phyloP scores from a whole-genome alignment of 2,113 vertebrate genomes.

The Colius striatus region DNA sequence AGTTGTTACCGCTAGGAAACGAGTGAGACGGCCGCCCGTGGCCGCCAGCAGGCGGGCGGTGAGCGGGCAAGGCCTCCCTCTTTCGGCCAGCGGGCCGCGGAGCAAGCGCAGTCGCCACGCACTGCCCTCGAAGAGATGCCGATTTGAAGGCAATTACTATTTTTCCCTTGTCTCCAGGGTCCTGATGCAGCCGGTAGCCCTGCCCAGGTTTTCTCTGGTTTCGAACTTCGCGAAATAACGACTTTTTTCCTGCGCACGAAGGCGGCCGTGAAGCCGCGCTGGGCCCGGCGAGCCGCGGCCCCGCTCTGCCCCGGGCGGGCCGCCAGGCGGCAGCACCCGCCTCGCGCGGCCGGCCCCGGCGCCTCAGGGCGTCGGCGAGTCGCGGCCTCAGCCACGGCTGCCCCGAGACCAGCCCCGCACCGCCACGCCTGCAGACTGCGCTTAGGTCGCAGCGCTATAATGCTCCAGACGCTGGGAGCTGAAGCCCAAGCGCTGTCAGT shows the following conservation, averaged over 20 bases:
- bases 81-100: not conserved
- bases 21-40: not conserved
- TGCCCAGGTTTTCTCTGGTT: not conserved
- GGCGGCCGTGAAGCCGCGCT: too few species aligned
- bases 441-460: not conserved
- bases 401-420: too few species aligned
- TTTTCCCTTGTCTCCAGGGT: fast-evolving
- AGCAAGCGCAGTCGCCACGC: not conserved
- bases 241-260: too few species aligned
- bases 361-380: too few species aligned
- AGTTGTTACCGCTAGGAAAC: not conserved
- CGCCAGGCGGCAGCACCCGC: too few species aligned
- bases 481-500: not conserved
- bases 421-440: too few species aligned
- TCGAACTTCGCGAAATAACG: not conserved
- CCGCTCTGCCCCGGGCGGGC: too few species aligned
- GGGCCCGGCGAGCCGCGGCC: too few species aligned
- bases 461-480: fast-evolving
- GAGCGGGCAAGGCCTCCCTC: not conserved
- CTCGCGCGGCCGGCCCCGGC: too few species aligned
- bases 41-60: too few species aligned
- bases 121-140: fast-evolving
- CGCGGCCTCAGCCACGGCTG: too few species aligned
- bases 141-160: not conserved
- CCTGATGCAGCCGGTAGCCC: not conserved